These are phyloP conservation scores for Amyelois transitella DNA, from an alignment of 1,140 invertebrate species.

Conservation along the genomic window DNA sequence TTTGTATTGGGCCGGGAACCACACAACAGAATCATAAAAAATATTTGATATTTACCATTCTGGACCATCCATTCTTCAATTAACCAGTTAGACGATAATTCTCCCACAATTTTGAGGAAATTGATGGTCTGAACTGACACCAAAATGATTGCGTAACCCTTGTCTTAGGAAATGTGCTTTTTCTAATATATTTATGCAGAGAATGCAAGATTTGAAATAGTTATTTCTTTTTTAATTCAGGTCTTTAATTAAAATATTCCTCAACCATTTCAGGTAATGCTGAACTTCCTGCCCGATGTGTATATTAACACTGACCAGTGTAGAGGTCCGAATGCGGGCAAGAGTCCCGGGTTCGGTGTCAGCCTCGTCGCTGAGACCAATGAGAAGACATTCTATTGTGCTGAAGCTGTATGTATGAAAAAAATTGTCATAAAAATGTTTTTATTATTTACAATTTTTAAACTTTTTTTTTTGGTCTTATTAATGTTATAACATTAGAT, in stretches of 20 bases:
- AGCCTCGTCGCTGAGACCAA: slow-evolving; percentile 94
- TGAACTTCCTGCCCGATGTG: slow-evolving; percentile 95
- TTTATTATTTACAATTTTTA: background rate
- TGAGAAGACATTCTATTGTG: slow-evolving; percentile 85
- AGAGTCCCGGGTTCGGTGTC: slow-evolving; percentile 93
- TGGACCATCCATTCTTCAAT: too few species aligned
- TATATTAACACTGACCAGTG: slow-evolving; percentile 96
- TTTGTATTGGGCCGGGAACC: too few species aligned
- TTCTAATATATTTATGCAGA: background rate
- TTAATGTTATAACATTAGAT: too few species aligned
- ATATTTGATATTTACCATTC: too few species aligned
- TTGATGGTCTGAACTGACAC: too few species aligned
- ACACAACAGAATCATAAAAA: too few species aligned
- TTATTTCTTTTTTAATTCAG: too few species aligned
- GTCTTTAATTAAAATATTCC: background rate
- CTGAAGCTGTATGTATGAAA: slow-evolving; percentile 78
- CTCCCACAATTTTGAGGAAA: too few species aligned
- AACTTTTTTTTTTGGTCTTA: background rate
- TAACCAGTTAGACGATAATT: too few species aligned
- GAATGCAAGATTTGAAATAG: too few species aligned
- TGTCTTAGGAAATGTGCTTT: background rate
- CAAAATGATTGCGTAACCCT: too few species aligned
- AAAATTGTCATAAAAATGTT: too few species aligned
- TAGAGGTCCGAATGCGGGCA: slow-evolving; percentile 88
- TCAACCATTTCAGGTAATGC: slow-evolving; percentile 75